Conservation (phyloP, 2,113 vertebrate genomes). For the Lophura nycthemera region DNA sequence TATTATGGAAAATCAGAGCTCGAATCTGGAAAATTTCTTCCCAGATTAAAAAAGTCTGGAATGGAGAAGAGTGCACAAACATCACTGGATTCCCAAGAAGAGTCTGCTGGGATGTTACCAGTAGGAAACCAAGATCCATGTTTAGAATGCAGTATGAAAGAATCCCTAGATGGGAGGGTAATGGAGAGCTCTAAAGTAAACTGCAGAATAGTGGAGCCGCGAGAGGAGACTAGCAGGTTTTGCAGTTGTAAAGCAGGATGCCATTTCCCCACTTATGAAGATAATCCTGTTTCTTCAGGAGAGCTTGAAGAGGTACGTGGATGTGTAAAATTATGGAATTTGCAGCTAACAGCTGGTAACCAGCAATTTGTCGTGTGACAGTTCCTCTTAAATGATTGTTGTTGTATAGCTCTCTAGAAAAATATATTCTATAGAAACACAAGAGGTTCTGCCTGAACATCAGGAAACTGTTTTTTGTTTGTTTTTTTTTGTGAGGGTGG, state of each 20-base stretch:
- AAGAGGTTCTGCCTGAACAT: constrained; percentile 28
- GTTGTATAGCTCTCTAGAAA: constrained; percentile 30
- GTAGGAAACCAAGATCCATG: constrained; percentile 84
- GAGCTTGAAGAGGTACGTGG: constrained; percentile 87
- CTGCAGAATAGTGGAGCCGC: constrained; percentile 84
- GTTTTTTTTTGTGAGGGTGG: background rate
- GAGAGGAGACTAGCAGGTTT: constrained; percentile 81
- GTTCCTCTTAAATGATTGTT: constrained; percentile 12
- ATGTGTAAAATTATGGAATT: constrained; percentile 43
- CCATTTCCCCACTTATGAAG: constrained; percentile 84
- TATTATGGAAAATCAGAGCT: constrained; percentile 98
- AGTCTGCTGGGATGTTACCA: constrained; percentile 82
- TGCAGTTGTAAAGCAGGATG: constrained; percentile 83
- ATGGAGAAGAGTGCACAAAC: constrained; percentile 99
- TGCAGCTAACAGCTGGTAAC: constrained; percentile 44
- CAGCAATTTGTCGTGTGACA: constrained; percentile 48
- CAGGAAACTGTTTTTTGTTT: background rate
- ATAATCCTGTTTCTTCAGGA: constrained; percentile 83
- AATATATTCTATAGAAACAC: constrained; percentile 28
- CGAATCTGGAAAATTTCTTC: constrained; percentile 97
- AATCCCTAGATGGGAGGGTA: constrained; percentile 75
- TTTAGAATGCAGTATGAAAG: constrained; percentile 86
- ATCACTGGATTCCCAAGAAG: constrained; percentile 97
- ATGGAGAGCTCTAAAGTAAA: constrained; percentile 78
- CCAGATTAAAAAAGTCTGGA: constrained; percentile 95